These are phyloP conservation scores for Siderastrea radians DNA, from an alignment of 92 coral and sea anemone genomes.

Conservation along the genomic window DNA sequence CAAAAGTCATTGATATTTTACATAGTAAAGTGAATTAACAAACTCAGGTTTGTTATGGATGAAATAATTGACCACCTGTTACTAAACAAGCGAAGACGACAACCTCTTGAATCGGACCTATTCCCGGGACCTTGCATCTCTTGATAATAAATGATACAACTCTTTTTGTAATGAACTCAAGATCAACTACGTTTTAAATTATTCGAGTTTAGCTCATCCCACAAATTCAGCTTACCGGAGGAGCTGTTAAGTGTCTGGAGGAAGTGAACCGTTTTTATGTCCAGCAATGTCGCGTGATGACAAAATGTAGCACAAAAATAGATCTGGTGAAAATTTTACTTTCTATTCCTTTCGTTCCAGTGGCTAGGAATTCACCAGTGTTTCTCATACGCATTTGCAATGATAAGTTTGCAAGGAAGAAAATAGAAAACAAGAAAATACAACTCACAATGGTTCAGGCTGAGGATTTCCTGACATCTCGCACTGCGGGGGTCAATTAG, in stretches of 20 bases:
- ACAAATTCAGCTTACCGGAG: not conserved
- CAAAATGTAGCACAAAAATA: constrained; percentile 32
- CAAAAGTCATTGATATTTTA: not conserved
- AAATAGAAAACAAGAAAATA: not conserved
- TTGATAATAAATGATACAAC: not conserved
- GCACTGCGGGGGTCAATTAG: constrained; percentile 5
- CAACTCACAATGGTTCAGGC: not conserved
- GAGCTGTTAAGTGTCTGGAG: not conserved
- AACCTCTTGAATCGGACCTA: constrained; percentile 23
- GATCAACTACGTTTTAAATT: not conserved
- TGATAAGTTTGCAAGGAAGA: no score
- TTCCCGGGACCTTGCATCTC: constrained; percentile 16
- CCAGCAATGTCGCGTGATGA: constrained; percentile 40
- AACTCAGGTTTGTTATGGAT: not conserved
- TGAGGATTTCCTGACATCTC: not conserved
- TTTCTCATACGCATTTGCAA: not conserved
- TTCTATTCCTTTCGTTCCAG: not conserved
- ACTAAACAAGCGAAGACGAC: constrained; percentile 32
- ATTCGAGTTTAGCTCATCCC: no score
- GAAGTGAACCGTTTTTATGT: not conserved
- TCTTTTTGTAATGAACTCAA: constrained; percentile 1
- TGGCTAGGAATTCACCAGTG: not conserved
- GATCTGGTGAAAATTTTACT: not conserved
- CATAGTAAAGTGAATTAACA: not conserved
- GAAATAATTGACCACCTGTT: constrained; percentile 44